Evolutionary conservation across 2,888 invertebrate genomes (phyloP).

Genomic region (Pachymerium ferrugineum): DNA sequence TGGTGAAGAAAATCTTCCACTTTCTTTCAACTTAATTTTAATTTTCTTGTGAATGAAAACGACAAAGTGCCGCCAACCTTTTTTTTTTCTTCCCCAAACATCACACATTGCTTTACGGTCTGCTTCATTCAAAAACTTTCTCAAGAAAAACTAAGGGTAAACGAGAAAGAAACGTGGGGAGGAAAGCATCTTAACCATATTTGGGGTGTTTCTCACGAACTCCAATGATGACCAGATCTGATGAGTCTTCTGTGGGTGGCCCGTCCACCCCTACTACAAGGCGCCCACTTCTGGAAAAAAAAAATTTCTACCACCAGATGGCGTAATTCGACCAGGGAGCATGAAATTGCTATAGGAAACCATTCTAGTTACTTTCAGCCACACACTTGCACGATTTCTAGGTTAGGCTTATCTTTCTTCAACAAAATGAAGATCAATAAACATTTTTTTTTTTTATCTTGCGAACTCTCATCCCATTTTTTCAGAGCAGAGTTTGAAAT

Average conservation of each 20-base stretch:
- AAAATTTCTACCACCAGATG: neutral
- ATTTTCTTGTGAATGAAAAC: neutral
- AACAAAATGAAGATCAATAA: neutral
- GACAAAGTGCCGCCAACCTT: neutral
- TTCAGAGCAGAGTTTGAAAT: too few species aligned
- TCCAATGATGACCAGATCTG: constrained; percentile 4
- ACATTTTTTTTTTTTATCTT: neutral
- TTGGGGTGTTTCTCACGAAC: neutral
- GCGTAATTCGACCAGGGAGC: neutral
- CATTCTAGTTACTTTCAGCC: neutral
- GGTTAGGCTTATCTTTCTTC: too few species aligned
- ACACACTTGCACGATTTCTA: neutral
- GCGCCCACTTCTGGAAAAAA: neutral
- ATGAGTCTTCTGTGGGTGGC: constrained; percentile 18
- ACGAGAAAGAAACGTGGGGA: too few species aligned
- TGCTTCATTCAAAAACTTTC: neutral
- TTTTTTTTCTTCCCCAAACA: too few species aligned
- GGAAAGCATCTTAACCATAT: neutral
- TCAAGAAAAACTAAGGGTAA: neutral
- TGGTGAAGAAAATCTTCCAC: too few species aligned
- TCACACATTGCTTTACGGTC: too few species aligned
- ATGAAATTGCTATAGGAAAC: neutral
- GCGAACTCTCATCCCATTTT: too few species aligned
- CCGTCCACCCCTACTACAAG: neutral
- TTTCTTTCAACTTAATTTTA: too few species aligned